Conservation (phyloP, 2,888 invertebrate genomes). For the Catotricha subobsoleta region DNA sequence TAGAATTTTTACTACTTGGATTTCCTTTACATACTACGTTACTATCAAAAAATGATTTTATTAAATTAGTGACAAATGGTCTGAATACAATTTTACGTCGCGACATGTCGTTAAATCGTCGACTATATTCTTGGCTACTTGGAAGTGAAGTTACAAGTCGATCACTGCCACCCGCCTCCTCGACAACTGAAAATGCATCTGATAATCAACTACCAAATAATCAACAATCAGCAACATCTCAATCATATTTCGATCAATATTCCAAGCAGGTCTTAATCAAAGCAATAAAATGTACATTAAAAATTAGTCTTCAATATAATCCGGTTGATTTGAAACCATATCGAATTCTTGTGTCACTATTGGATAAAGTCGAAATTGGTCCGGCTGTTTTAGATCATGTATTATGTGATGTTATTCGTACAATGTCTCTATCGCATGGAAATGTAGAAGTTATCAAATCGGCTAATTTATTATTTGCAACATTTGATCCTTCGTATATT, state of each 20-base stretch:
- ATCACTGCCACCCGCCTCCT: not conserved
- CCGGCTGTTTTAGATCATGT: conserved; percentile 57
- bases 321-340: conserved; percentile 51
- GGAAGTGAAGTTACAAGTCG: conserved; percentile 44
- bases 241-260: conserved; percentile 44
- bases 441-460: conserved; percentile 59
- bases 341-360: conserved; percentile 59
- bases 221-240: conserved; percentile 21
- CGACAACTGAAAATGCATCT: not conserved
- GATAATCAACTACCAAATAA: not conserved
- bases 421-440: conserved; percentile 35
- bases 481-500: conserved; percentile 67
- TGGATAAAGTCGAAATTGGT: conserved; percentile 78
- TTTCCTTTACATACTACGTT: conserved; percentile 72
- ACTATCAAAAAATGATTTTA: conserved; percentile 46
- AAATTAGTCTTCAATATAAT: conserved; percentile 34
- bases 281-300: conserved; percentile 41
- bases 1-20: conserved; percentile 64
- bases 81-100: conserved; percentile 57
- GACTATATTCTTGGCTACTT: conserved; percentile 70
- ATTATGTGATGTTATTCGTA: conserved; percentile 57
- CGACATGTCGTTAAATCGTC: conserved; percentile 76
- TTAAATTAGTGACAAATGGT: conserved; percentile 51
- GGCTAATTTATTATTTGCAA: conserved; percentile 65
- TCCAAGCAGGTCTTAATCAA: conserved; percentile 48